Evolutionary conservation across 2,113 vertebrate genomes (phyloP).

Genomic region (Cathartes aura): DNA sequence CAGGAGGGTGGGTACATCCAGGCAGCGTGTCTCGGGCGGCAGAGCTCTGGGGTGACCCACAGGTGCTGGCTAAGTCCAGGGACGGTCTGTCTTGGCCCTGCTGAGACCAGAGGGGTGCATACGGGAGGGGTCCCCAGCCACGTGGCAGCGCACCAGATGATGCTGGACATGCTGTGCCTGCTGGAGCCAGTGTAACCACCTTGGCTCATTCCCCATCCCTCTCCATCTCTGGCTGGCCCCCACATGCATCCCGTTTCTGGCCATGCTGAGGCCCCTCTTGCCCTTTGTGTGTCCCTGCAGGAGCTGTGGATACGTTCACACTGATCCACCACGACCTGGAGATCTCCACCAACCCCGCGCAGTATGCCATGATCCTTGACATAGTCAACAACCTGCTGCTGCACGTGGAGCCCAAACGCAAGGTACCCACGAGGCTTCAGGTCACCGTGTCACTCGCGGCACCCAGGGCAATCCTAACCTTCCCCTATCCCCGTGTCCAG

Average conservation of each 20-base stretch:
- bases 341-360: slow-evolving; percentile 96
- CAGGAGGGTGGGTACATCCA: slow-evolving; percentile 85
- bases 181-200: not conserved
- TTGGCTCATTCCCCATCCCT: not conserved
- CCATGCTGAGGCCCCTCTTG: not conserved
- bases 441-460: rapidly evolving
- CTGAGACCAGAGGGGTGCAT: not conserved
- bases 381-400: slow-evolving; percentile 97
- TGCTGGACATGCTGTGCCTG: not conserved
- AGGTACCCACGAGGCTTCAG: slow-evolving; percentile 71
- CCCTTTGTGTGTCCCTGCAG: slow-evolving; percentile 60
- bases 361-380: slow-evolving; percentile 98
- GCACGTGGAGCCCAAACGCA: slow-evolving; percentile 95
- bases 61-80: not conserved
- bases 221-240: not conserved
- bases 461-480: not conserved
- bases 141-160: not conserved
- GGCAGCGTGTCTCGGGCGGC: rapidly evolving
- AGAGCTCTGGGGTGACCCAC: not conserved
- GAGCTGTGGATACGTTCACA: slow-evolving; percentile 96
- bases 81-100: not conserved
- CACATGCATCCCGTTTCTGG: not conserved
- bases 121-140: not conserved
- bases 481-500: slow-evolving; percentile 58
- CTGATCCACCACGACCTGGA: slow-evolving; percentile 97